Conservation (phyloP, 1,140 invertebrate genomes). For the Ceratina japonica region DNA sequence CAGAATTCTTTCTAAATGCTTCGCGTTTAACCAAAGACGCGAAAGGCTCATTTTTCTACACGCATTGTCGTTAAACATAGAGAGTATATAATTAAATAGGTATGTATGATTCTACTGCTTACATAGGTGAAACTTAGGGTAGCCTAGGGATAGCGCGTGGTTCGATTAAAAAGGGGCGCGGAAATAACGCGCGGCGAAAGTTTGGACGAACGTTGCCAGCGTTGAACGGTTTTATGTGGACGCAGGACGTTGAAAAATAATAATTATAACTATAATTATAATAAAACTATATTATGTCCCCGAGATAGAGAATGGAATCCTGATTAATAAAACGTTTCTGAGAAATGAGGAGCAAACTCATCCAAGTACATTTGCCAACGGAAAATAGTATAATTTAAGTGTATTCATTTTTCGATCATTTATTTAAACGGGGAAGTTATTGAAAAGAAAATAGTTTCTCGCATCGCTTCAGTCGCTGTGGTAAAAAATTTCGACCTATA, state of each 20-base stretch:
- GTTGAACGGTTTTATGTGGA: constrained; percentile 24
- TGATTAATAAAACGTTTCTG: background rate
- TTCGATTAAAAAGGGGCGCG: constrained; percentile 15
- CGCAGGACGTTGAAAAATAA: background rate
- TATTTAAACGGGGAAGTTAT: too few relatives aligned
- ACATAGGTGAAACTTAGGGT: constrained; percentile 61
- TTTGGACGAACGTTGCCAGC: constrained; percentile 18
- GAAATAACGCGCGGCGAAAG: background rate
- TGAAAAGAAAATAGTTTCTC: background rate
- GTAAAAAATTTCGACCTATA: background rate
- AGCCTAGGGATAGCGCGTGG: constrained; percentile 62
- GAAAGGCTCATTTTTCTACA: constrained; percentile 79
- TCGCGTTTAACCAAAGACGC: constrained; percentile 77
- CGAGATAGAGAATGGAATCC: background rate
- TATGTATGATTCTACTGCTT: constrained; percentile 65
- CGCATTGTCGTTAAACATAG: constrained; percentile 73
- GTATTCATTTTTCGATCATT: too few relatives aligned
- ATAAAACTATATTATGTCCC: too few relatives aligned
- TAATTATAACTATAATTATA: too few relatives aligned
- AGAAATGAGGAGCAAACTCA: background rate
- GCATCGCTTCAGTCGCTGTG: too few relatives aligned
- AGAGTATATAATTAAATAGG: constrained; percentile 53
- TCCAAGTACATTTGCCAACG: too few relatives aligned
- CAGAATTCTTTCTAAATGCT: constrained; percentile 76
- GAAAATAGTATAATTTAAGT: too few relatives aligned